Conservation (phyloP, 2,113 vertebrate genomes). For the Gallinago undulata region DNA sequence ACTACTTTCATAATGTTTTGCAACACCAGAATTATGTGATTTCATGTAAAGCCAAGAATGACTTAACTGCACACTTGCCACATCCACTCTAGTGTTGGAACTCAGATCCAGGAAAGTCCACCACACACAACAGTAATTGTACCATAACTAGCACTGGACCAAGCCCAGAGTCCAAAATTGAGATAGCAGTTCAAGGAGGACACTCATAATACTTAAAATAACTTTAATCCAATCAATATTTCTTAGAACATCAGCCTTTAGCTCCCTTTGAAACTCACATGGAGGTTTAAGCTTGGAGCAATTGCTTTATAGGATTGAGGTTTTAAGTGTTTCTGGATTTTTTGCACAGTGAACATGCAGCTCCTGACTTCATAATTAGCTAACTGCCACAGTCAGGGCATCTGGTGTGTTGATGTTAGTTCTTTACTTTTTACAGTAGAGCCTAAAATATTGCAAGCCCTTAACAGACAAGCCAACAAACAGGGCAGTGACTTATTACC, state of each 20-base stretch:
- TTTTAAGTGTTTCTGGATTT: neutral
- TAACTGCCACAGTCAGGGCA: neutral
- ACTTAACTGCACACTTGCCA: neutral
- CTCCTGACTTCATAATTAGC: neutral
- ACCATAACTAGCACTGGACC: neutral
- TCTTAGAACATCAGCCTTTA: neutral
- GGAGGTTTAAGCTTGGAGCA: neutral
- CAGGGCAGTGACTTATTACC: neutral
- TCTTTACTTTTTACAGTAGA: neutral
- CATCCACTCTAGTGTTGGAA: neutral
- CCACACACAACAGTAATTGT: neutral
- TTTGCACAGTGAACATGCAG: neutral
- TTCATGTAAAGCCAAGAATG: neutral
- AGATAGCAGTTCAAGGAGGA: neutral
- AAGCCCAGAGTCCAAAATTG: neutral
- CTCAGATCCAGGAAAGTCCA: neutral
- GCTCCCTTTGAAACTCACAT: neutral
- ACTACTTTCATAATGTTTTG: neutral
- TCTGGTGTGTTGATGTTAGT: neutral
- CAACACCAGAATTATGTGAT: neutral
- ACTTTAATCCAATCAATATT: neutral
- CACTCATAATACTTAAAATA: neutral
- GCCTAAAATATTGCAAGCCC: neutral
- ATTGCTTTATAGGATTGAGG: neutral
- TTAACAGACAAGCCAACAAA: neutral